Base-by-base conservation (phyloP, 2,888 invertebrate species). In the Arrhopalites spinosus region DNA sequence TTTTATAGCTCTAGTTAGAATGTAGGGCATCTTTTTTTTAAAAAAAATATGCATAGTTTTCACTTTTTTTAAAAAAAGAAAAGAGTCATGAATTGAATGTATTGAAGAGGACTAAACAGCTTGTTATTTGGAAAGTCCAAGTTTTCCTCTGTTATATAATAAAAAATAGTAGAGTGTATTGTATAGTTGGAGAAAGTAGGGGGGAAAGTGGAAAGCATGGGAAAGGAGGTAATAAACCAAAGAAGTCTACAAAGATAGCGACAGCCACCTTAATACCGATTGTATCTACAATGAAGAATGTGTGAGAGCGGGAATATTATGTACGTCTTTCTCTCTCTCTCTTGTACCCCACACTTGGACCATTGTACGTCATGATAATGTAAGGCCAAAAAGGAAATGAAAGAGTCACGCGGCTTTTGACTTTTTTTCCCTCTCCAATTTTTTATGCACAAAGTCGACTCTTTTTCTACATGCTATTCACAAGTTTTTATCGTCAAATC, bases 151-250 rank as follows among this genome's bases (percentile, higher is more conserved):
- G n/a, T n/a, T n/a, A n/a, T n/a, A n/a, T n/a, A n/a, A n/a, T n/a
- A n/a, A n/a, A n/a, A n/a, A n/a, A n/a, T n/a, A n/a, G n/a, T n/a
- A n/a, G n/a, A n/a, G 15, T 50, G 50, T 63, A 29, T 27, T 25
- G 63, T 29, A 13, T 20, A 66, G 45, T 15, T 8, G 45, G 66
- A 66, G 66, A 20, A 11, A 43, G 45, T 13, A 45, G 30, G 36
- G 2, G 43, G 11, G 59, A 43, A 71, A 71, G 61, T 45, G 63
- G 72, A n/a, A n/a, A 59, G 64, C 72, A 72, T 61, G 71, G 47
- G 63, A 72, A 63, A 72, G 43, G 71, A 71, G 64, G 72, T 72
- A 72, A 72, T 72, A 72, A 72, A 72, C 63, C 61, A 72, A 72
- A 70, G n/a, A 45, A 72, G 61, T 36, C 61, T 71, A 72, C 72